These are phyloP conservation scores for Enteromius treurensis DNA, from an alignment of 2,797 vertebrate genomes.

Conservation along the genomic window DNA sequence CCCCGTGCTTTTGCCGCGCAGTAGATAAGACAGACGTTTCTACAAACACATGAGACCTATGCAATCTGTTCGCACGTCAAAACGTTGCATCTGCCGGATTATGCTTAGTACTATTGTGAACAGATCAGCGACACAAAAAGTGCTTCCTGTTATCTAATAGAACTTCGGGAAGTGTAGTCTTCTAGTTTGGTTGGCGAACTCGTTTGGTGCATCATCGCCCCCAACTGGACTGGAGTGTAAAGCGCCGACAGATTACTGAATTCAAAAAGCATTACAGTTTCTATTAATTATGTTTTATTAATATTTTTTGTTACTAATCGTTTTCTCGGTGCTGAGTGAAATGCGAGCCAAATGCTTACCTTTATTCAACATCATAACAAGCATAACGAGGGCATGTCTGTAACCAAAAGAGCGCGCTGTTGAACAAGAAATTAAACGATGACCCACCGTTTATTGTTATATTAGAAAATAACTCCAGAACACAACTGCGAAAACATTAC, in stretches of 20 bases:
- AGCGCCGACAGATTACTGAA: background rate
- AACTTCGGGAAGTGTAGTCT: constrained; percentile 65
- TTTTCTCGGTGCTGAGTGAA: background rate
- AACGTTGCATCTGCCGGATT: background rate
- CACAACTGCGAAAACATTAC: constrained; percentile 61
- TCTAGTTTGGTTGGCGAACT: background rate
- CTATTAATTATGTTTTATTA: background rate
- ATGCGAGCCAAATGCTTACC: background rate
- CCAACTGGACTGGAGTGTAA: background rate
- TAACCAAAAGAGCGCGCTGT: background rate
- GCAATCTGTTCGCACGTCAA: background rate
- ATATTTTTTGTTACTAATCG: background rate
- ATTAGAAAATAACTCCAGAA: constrained; percentile 43
- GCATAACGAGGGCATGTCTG: background rate
- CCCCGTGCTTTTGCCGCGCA: constrained; percentile 78
- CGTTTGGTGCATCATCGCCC: background rate
- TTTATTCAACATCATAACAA: background rate
- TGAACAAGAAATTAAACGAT: background rate
- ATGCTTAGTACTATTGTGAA: background rate
- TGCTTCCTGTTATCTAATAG: background rate
- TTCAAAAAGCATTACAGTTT: background rate
- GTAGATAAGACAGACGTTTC: constrained; percentile 47
- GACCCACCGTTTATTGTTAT: background rate
- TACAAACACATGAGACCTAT: constrained; percentile 33
- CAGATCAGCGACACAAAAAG: background rate